Evolutionary conservation across 2,113 vertebrate species (phyloP).

Genomic region (Malaclemys terrapin): DNA sequence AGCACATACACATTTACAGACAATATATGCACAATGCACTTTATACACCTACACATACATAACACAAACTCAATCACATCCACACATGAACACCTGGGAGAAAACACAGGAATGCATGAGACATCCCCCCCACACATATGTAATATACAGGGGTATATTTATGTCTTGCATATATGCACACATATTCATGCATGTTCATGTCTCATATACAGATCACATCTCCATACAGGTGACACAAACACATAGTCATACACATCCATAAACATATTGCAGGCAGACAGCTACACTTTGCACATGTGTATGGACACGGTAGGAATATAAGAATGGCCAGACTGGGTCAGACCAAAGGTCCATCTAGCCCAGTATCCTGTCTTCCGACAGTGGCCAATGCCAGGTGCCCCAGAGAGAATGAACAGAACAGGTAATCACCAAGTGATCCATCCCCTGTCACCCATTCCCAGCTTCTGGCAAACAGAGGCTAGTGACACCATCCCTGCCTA

Average conservation of each 20-base stretch:
- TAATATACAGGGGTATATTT: neutral
- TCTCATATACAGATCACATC: neutral
- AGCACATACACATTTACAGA: fast-evolving
- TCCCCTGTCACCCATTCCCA: no score
- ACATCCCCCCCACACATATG: neutral
- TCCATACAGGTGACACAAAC: neutral
- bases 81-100: neutral
- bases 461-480: no score
- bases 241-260: neutral
- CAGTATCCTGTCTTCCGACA: no score
- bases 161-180: neutral
- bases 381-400: no score
- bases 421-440: no score
- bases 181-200: neutral
- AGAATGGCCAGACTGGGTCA: no score
- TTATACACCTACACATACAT: neutral
- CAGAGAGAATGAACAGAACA: no score
- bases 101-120: neutral
- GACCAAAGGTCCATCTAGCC: no score
- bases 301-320: neutral
- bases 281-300: neutral
- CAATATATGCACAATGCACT: neutral
- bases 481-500: no score
- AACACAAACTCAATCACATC: neutral
- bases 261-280: neutral